A percentile compares a stretch with the other conserved stretches of the same genome.
These are phyloP conservation scores for Fabriciana adippe DNA, from an alignment of 2,888 invertebrate genomes.

Conservation along the genomic window DNA sequence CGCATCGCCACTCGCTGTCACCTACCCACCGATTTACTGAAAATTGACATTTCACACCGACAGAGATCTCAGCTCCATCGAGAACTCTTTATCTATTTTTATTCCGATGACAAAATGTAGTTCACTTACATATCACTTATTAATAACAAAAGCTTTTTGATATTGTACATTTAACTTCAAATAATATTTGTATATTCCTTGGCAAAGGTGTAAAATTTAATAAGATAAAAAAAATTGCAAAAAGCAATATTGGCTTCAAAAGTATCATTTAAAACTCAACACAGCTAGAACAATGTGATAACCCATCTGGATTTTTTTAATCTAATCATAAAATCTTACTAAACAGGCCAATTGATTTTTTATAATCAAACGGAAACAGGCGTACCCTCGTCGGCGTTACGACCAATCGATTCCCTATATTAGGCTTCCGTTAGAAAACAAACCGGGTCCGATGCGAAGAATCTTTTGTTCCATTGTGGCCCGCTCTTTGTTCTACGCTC, in stretches of 20 bases:
- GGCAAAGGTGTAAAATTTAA: too few species aligned
- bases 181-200: too few species aligned
- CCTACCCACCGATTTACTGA: slow-evolving; percentile 62
- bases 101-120: slow-evolving; percentile 40
- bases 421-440: slow-evolving; percentile 77
- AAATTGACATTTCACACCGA: slow-evolving; percentile 62
- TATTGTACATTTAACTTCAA: too few species aligned
- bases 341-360: slow-evolving; percentile 47
- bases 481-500: slow-evolving; percentile 75
- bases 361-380: slow-evolving; percentile 58
- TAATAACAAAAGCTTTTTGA: too few species aligned
- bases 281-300: slow-evolving; percentile 11
- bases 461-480: slow-evolving; percentile 77
- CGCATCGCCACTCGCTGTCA: slow-evolving; percentile 58
- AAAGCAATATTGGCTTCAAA: too few species aligned
- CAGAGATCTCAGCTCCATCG: slow-evolving; percentile 51
- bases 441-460: slow-evolving; percentile 66
- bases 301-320: slow-evolving; percentile 30
- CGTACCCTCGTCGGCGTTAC: slow-evolving; percentile 60
- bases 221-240: too few species aligned
- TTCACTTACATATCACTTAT: slow-evolving; percentile 6
- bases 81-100: slow-evolving; percentile 51
- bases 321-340: slow-evolving; percentile 36
- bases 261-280: slow-evolving; percentile 5
- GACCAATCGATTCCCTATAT: slow-evolving; percentile 76